Conservation (phyloP, 2,113 vertebrate species). For the Peromyscus polionotus region DNA sequence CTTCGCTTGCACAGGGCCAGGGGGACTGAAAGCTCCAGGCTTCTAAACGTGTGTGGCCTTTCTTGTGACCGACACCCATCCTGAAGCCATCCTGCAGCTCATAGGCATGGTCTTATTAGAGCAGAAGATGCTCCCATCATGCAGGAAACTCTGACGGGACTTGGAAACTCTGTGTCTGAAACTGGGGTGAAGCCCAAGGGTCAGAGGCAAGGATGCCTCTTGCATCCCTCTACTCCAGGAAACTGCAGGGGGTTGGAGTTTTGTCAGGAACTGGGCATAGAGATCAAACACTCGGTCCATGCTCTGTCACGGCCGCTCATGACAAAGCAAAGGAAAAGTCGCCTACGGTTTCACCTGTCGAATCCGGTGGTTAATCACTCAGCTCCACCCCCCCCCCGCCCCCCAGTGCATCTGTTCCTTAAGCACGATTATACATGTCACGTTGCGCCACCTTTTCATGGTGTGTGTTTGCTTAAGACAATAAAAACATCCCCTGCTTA, state of each 20-base stretch:
- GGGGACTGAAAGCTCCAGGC: not conserved
- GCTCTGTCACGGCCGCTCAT: not conserved
- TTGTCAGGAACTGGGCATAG: not conserved
- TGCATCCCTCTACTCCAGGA: no score
- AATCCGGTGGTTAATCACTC: not conserved
- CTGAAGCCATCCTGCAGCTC: no score
- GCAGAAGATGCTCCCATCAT: not conserved
- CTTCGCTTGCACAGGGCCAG: not conserved
- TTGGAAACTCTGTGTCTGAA: not conserved
- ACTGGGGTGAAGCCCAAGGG: not conserved
- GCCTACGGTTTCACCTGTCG: not conserved
- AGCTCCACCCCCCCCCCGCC: not conserved
- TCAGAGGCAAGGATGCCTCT: not conserved
- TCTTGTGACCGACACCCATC: not conserved
- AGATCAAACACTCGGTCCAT: not conserved
- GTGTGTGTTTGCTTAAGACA: not conserved
- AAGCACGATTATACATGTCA: not conserved
- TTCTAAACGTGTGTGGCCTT: not conserved
- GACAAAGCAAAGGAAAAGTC: not conserved
- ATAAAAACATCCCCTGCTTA: constrained; percentile 9
- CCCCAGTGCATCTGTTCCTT: not conserved
- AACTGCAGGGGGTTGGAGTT: not conserved
- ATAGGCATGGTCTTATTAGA: no score
- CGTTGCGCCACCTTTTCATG: not conserved
- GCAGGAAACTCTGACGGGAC: not conserved